Conservation (phyloP, 2,113 vertebrate genomes). For the Oceanites oceanicus region DNA sequence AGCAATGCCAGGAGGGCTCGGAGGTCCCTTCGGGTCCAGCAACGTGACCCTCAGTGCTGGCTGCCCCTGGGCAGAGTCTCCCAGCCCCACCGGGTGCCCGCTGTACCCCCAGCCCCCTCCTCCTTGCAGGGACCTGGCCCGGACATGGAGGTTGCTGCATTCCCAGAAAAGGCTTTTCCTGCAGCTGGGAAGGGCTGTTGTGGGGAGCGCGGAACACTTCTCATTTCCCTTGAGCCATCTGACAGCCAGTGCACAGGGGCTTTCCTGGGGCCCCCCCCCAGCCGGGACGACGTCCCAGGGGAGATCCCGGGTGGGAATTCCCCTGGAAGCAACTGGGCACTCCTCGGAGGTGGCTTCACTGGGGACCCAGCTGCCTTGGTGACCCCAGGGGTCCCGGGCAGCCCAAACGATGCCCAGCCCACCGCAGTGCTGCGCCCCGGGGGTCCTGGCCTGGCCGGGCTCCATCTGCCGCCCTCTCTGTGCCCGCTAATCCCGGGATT, state of each 20-base stretch:
- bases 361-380: background rate
- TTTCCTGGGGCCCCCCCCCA: background rate
- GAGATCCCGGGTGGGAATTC: background rate
- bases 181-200: background rate
- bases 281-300: background rate
- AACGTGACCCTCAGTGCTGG: too few species aligned
- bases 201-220: accelerated
- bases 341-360: accelerated
- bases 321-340: accelerated
- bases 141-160: accelerated
- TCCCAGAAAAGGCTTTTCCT: background rate
- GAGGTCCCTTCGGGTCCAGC: background rate
- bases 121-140: background rate
- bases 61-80: background rate
- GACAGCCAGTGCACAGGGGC: background rate
- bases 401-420: accelerated
- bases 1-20: accelerated
- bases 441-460: background rate
- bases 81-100: background rate
- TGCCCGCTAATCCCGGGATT: background rate
- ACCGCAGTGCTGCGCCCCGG: accelerated
- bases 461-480: background rate
- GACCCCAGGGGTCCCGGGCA: background rate
- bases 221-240: accelerated
- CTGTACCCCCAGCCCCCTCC: background rate